phyloP scores from a whole-genome alignment of 2,797 vertebrate species.

The Bufotes viridis region DNA sequence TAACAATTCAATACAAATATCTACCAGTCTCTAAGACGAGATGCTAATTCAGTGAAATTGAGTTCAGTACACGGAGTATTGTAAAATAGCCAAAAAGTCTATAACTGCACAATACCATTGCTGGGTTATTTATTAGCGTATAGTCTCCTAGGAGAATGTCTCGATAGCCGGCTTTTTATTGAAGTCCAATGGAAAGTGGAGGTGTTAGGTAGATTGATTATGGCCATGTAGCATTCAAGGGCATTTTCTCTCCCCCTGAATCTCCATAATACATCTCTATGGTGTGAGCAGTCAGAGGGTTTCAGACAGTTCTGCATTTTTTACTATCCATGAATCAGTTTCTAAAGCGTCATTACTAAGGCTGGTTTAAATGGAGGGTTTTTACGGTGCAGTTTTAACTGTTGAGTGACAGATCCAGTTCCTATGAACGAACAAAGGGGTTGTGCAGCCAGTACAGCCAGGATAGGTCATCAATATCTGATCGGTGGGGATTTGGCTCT shows the following conservation, averaged over 20 bases:
- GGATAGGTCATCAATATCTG: too few species aligned
- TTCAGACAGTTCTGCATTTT: neutral
- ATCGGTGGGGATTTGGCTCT: too few species aligned
- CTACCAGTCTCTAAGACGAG: neutral
- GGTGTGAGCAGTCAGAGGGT: neutral
- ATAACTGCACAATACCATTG: neutral
- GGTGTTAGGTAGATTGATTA: conserved; percentile 3
- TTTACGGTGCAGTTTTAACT: neutral
- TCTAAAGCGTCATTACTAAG: neutral
- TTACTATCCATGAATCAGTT: neutral
- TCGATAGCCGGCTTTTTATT: neutral
- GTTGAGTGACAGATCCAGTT: neutral
- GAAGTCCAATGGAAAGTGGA: neutral
- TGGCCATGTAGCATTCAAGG: neutral
- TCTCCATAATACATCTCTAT: conserved; percentile 14
- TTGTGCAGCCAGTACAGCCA: too few species aligned
- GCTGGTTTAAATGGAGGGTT: neutral
- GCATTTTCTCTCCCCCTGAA: neutral
- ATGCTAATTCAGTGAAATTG: neutral
- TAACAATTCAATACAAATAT: neutral
- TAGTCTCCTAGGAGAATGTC: neutral
- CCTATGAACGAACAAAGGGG: too few species aligned
- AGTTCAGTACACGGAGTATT: neutral
- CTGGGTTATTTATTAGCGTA: neutral
- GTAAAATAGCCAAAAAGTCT: neutral